Evolutionary conservation across 2,113 vertebrate genomes (phyloP).

Genomic region (Hiodon tergisus): DNA sequence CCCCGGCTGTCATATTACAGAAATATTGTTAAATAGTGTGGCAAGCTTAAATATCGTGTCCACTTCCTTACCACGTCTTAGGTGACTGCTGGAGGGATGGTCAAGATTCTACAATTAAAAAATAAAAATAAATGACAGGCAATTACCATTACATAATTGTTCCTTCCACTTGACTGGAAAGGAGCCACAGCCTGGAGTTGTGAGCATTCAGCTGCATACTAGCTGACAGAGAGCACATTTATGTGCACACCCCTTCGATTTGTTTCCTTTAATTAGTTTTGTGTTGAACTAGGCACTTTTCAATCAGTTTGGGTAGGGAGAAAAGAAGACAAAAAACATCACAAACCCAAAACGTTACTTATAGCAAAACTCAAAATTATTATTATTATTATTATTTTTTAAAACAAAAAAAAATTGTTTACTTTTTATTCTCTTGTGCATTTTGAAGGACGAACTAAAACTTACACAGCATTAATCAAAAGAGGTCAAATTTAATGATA

Average conservation of each 20-base stretch:
- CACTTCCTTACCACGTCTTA: neutral
- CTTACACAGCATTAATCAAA: too few species aligned
- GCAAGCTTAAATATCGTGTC: too few species aligned
- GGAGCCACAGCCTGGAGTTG: neutral
- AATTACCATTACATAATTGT: neutral
- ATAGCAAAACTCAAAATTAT: neutral
- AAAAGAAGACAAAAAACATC: neutral
- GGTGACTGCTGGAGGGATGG: neutral
- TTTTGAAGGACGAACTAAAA: too few species aligned
- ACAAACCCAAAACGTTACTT: neutral
- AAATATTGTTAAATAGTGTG: too few species aligned
- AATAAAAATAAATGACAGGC: neutral
- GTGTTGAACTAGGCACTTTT: conserved; percentile 2
- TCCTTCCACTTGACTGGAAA: neutral
- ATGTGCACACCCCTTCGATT: neutral
- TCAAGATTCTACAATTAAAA: too few species aligned
- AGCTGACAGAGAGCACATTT: neutral
- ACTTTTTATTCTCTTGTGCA: too few species aligned
- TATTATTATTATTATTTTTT: too few species aligned
- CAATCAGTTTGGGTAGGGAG: neutral
- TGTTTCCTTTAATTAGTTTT: conserved; percentile 3
- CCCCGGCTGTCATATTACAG: too few species aligned
- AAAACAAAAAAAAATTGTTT: too few species aligned
- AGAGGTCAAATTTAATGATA: too few species aligned
- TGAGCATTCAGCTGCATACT: conserved; percentile 9